Evolutionary conservation across 2,113 vertebrate genomes (phyloP).

Genomic region (Oryzias javanicus): DNA sequence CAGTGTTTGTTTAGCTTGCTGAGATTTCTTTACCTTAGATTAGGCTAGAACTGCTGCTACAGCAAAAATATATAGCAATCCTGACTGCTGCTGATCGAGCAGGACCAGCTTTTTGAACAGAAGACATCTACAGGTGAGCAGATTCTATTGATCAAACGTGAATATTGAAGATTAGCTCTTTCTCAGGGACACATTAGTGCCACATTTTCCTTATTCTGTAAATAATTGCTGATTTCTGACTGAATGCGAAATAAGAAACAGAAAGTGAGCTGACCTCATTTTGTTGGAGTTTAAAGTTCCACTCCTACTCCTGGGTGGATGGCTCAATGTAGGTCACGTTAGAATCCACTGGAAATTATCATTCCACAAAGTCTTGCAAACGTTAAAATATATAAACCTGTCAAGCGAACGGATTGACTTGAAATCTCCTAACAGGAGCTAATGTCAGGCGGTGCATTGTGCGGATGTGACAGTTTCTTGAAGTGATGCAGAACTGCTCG

Average conservation of each 20-base stretch:
- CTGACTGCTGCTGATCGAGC: not conserved
- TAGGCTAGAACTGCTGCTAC: conserved; percentile 15
- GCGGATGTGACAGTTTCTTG: conserved; percentile 44
- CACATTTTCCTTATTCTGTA: too few relatives aligned
- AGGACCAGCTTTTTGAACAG: conserved; percentile 5
- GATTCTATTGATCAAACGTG: conserved; percentile 3
- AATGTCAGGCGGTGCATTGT: conserved; percentile 31
- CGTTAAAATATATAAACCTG: conserved; percentile 20
- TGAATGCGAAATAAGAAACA: conserved; percentile 1
- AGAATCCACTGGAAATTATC: conserved; percentile 14
- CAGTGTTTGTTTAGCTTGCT: conserved; percentile 21
- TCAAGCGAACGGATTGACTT: conserved; percentile 32
- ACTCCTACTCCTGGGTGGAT: conserved; percentile 6
- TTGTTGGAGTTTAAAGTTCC: conserved; percentile 10
- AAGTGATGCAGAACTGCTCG: conserved; percentile 44
- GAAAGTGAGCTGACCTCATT: conserved; percentile 30
- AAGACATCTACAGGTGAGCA: conserved; percentile 56
- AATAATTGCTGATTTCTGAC: too few relatives aligned
- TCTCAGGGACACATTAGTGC: not conserved
- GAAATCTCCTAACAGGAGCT: conserved; percentile 25
- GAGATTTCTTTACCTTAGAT: conserved; percentile 16
- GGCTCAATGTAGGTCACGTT: conserved; percentile 25
- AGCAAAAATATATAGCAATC: conserved; percentile 4
- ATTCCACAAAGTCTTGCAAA: conserved; percentile 17
- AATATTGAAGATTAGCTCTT: not conserved